Base-by-base conservation (phyloP, 2,797 vertebrate genomes). In the Gymnopithys bicolor region DNA sequence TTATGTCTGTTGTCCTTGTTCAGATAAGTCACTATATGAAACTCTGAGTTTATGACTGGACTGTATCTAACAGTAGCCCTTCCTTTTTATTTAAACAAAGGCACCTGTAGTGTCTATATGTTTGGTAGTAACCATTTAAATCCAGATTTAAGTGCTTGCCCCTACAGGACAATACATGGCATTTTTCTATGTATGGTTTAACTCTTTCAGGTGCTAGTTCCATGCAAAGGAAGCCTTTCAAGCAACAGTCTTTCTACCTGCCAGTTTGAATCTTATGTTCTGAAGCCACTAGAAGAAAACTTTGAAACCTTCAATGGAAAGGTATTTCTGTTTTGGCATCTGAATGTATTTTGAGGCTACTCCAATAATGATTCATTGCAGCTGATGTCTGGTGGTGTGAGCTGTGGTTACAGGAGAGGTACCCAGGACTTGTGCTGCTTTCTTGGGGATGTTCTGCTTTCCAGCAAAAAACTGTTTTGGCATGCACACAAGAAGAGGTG, bases 281-380 rank as follows among this genome's bases (percentile, higher is more conserved):
- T 99, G 88, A 98, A 98, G 80, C 98, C 99, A 0, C 87, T 71
- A 58, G 99, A 98, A 73, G 98, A 98, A 41, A 98, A 97, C 13
- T 99, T 98, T 96, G 98, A 97, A 91, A 99, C 99, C 17, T 93
- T 97, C 45, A 98, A 99, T 97, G 99, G 99, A 94, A 99, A 99
- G 99, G 99, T 98, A 96, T 52, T 74, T 37, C 8, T 51, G 32
- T 71, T 76, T 62, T 69, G 19, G 7, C 62, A 28, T 55, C 30
- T 41, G 28, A 59, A 8, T 75, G 28, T 78, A 35, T 19, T 46
- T 27, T 55, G 53, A 27, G 63, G 49, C 46, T 32, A 3, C 11
- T 69, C 8, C 33, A 68, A 9, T 13, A 13, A 43, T 46, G 52
- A 45, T 41, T 78, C 0, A 1, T 55, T 85, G 60, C 21, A 25